Evolutionary conservation across 2,113 vertebrate genomes (phyloP).

Genomic region (Corythornis madagascariensis): DNA sequence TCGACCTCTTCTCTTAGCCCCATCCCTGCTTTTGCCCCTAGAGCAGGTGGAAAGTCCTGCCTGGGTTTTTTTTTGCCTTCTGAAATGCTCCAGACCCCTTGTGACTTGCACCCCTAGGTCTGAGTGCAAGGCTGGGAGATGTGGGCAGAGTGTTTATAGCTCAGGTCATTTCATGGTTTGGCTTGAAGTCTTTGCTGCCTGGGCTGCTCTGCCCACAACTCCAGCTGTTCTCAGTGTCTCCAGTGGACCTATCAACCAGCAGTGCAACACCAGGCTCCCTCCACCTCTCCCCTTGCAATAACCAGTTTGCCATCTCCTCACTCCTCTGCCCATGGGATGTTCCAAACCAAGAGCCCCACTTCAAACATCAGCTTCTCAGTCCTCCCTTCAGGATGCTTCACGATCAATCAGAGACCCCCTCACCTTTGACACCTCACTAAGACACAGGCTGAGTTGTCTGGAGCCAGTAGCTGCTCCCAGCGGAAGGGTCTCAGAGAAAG

Average conservation of each 20-base stretch:
- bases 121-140: neutral
- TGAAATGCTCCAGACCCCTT: neutral
- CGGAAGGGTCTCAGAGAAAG: neutral
- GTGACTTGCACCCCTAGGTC: fast-evolving
- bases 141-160: too few relatives aligned
- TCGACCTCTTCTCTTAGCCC: neutral
- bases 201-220: neutral
- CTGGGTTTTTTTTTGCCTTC: neutral
- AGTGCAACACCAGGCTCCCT: neutral
- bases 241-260: fast-evolving
- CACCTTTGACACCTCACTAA: neutral
- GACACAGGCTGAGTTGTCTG: neutral
- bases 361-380: neutral
- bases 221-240: neutral
- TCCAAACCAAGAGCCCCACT: neutral
- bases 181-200: neutral
- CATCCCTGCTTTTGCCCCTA: neutral
- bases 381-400: neutral
- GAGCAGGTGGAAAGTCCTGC: neutral
- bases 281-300: neutral
- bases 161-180: fast-evolving
- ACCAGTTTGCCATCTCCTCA: neutral
- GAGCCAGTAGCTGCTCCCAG: neutral
- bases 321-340: neutral
- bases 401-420: neutral